Evolutionary conservation across 64 coral and sea anemone species (phyloP).

Genomic region (Actinia equina): DNA sequence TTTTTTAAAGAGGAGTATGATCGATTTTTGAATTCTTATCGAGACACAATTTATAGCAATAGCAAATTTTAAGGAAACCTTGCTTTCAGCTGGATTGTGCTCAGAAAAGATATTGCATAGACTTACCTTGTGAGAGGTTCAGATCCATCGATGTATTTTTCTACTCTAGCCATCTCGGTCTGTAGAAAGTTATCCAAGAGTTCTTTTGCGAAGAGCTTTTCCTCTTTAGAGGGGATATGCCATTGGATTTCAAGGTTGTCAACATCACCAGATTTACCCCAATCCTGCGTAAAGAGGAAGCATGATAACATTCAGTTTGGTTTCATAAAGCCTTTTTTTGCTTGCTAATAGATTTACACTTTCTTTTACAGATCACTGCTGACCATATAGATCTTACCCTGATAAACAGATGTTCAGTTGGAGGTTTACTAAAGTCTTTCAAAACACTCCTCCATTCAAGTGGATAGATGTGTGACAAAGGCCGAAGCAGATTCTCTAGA

Average conservation of each 20-base stretch:
- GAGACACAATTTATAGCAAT: too few species aligned
- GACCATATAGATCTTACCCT: constrained; percentile 77
- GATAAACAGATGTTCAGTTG: constrained; percentile 87
- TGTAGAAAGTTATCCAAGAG: constrained; percentile 87
- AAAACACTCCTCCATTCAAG: constrained; percentile 84
- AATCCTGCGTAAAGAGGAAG: constrained; percentile 42
- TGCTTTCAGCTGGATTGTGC: neutral
- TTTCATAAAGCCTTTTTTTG: too few species aligned
- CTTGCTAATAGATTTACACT: too few species aligned
- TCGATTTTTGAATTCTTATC: too few species aligned
- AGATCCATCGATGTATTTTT: constrained; percentile 67
- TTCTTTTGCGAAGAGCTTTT: constrained; percentile 76
- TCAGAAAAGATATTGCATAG: neutral
- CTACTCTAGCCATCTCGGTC: constrained; percentile 63
- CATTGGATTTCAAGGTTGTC: constrained; percentile 75
- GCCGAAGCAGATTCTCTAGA: constrained; percentile 76
- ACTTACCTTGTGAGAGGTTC: constrained; percentile 67
- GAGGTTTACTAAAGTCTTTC: constrained; percentile 76
- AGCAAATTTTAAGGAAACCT: too few species aligned
- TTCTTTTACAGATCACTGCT: neutral
- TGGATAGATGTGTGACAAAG: constrained; percentile 87
- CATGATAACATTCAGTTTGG: too few species aligned
- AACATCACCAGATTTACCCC: constrained; percentile 86
- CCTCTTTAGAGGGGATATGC: constrained; percentile 86
- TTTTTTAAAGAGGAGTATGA: too few species aligned